Base-by-base conservation (phyloP, 1,140 invertebrate species). In the Eupeodes corollae region DNA sequence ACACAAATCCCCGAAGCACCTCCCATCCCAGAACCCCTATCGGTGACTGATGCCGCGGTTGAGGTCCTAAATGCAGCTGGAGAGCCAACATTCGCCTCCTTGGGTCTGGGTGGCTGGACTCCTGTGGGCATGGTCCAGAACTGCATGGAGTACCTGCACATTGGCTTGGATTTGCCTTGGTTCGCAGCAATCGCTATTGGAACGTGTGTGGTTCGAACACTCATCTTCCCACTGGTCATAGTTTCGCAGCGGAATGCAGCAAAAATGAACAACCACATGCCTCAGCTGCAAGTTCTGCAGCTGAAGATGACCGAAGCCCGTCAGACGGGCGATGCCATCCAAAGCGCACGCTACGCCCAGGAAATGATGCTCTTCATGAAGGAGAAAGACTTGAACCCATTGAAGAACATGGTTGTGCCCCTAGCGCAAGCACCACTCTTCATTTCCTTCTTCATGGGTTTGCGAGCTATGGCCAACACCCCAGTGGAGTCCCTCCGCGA, bases 351-450 rank as follows among this genome's bases (percentile, higher is more conserved):
- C 41, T 79, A 80, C 70, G 78, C 75, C 10, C 72, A 83, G 56
- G 87, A 93, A 63, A 69, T 94, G 69, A 76, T 82, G 72, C 6
- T 67, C 0, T 90, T 85, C 53, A 88, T 93, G 84, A 84, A 82
- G 59, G 76, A 84, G 47, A 86, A 90, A 52, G 71, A 82, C 1
- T 59, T 93, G 2, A 90, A 83, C 71, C 86, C 88, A 1, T 63
- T 91, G 1, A 91, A 86, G 66, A 84, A 80, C 66, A 70, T 92
- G 59, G 44, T 89, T n/a, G 79, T 86, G 10, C 88, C 88, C 0
- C 50, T 92, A 30, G 75, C 80, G 0, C 91, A 94, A 73, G 87
- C 83, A 10, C 91, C 92, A 1, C 63, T 97, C 6, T 97, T 98
- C 66, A 69, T 97, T 34, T 92, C 91, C 8, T 86, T 93, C 61